Evolutionary conservation across 2,888 invertebrate genomes (phyloP).

Genomic region (Macrosoma leucophasiata): DNA sequence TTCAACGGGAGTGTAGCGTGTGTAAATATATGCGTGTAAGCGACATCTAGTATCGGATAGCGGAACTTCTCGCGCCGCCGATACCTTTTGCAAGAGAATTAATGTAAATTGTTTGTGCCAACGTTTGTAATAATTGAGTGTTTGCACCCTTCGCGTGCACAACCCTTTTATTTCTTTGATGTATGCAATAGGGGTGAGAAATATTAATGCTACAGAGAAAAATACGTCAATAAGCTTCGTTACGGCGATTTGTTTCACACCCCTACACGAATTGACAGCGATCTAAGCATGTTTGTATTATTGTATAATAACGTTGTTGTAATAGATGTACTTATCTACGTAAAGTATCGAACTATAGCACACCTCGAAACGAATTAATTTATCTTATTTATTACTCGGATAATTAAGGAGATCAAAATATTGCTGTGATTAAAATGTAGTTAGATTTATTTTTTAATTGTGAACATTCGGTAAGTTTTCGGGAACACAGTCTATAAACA

Average conservation of each 20-base stretch:
- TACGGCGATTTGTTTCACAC: conserved; percentile 62
- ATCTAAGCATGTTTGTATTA: conserved; percentile 59
- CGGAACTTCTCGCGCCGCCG: conserved; percentile 33
- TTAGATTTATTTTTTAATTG: conserved; percentile 41
- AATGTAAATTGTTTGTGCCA: conserved; percentile 71
- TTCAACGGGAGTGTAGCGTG: conserved; percentile 32
- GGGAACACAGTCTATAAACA: conserved; percentile 24
- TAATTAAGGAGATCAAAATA: conserved; percentile 42
- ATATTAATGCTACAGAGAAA: conserved; percentile 63
- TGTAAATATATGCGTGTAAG: conserved; percentile 55
- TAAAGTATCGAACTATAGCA: conserved; percentile 42
- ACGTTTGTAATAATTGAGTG: conserved; percentile 70
- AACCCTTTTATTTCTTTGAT: conserved; percentile 73
- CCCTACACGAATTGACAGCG: conserved; percentile 56
- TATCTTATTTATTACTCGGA: conserved; percentile 55
- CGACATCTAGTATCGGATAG: conserved; percentile 69
- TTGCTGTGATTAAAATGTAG: conserved; percentile 64
- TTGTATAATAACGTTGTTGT: conserved; percentile 59
- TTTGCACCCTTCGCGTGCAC: conserved; percentile 59
- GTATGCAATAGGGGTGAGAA: conserved; percentile 67
- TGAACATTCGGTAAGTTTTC: conserved; percentile 17
- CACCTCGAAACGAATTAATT: conserved; percentile 56
- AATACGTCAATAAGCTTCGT: conserved; percentile 64
- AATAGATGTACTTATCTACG: conserved; percentile 52
- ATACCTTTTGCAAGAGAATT: conserved; percentile 31